Evolutionary conservation across 2,888 invertebrate species (phyloP), one percentile per base, ranked within the genome.

Genomic region (Ectemnius lituratus): DNA sequence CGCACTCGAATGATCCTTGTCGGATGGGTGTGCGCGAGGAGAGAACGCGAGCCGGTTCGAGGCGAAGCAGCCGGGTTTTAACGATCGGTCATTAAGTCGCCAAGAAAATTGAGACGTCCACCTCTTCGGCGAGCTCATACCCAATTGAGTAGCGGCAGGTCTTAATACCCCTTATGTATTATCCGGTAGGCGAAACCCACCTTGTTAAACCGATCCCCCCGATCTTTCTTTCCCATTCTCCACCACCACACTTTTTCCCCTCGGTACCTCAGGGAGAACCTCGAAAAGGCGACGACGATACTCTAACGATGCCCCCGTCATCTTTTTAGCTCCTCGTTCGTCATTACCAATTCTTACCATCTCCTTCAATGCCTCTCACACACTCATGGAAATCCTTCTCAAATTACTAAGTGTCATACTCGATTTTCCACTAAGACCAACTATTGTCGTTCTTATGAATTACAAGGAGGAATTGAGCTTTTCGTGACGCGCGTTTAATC

Each of bases 61-160:
- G 79, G 82, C 84, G 81, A 80, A 83, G 37, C 37, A 37, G 83
- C 78, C 84, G 81, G 85, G 82, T 87, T 87, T 88, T 88, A 89
- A 89, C 88, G 88, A 89, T 87, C 87, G 88, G 88, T 88, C 88
- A 88, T 88, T 88, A 88, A 88, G 87, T 86, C 86, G 87, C 84
- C 86, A 86, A 88, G 88, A 88, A 88, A 88, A 88, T 89, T 89
- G 89, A 88, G 88, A 88, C 87, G 88, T 87, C 87, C 84, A 84
- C 84, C 85, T 85, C 83, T 82, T 85, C 78, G 78, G 80, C 75
- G 79, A 81, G 71, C 83, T 85, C 84, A 86, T 84, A 84, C 79
- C 81, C 85, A 85, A 86, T 86, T 84, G 85, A 85, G 84, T 80
- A 70, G 75, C 78, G 80, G 37, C 37, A 37, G 37, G 82, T 76